Conservation (phyloP, 2,888 invertebrate species). For the Dryomyza anilis region DNA sequence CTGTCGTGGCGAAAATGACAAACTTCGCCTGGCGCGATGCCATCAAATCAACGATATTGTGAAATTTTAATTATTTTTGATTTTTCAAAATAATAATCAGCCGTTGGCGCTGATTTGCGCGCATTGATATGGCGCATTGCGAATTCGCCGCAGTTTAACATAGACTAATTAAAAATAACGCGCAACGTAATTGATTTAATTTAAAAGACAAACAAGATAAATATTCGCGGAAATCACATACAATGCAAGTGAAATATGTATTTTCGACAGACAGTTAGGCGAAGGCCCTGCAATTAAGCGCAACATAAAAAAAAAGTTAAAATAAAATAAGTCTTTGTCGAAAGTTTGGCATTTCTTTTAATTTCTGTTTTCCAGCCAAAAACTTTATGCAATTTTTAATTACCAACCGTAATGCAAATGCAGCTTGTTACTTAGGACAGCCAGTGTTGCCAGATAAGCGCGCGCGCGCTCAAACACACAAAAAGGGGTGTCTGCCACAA, state of each 20-base stretch:
- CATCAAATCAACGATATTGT: constrained; percentile 23
- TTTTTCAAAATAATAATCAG: constrained; percentile 7
- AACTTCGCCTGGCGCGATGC: constrained; percentile 17
- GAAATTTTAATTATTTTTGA: constrained; percentile 28
- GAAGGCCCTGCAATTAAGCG: neutral
- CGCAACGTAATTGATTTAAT: constrained; percentile 20
- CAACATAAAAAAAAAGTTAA: neutral
- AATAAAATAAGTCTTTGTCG: neutral
- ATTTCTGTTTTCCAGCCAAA: constrained; percentile 13
- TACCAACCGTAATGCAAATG: constrained; percentile 13
- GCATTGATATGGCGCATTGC: constrained; percentile 8
- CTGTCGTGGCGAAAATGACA: constrained; percentile 7
- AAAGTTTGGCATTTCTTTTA: too few relatives aligned
- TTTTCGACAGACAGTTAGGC: neutral
- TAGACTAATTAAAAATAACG: constrained; percentile 22
- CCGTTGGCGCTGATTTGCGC: neutral
- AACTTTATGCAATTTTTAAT: constrained; percentile 21
- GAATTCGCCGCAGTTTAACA: constrained; percentile 23
- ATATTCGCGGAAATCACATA: neutral
- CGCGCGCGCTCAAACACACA: neutral
- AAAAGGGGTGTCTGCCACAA: constrained; percentile 5
- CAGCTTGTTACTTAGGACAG: neutral
- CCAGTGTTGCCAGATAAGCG: constrained; percentile 9
- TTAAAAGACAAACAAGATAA: constrained; percentile 23
- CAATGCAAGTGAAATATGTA: neutral